phyloP scores from a whole-genome alignment of 2,888 invertebrate genomes.

The Phyto melanocephala region DNA sequence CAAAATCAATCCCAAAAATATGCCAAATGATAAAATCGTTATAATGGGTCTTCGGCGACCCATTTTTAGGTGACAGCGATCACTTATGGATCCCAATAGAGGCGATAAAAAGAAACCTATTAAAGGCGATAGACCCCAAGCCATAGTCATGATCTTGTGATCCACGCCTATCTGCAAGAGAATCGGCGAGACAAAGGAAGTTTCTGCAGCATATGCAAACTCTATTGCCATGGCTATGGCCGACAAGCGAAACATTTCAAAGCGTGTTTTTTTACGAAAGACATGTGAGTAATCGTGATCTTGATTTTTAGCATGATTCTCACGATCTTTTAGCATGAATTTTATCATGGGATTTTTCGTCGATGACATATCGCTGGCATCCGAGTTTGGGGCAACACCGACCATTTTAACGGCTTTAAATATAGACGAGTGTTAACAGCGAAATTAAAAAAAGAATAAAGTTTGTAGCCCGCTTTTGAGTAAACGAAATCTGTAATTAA shows the following conservation, averaged over 20 bases:
- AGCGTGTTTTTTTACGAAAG: slow-evolving; percentile 76
- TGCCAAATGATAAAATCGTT: slow-evolving; percentile 81
- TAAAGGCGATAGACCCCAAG: slow-evolving; percentile 79
- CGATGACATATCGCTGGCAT: slow-evolving; percentile 70
- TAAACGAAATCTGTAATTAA: slow-evolving; percentile 41
- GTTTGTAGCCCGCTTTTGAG: not conserved
- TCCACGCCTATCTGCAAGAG: slow-evolving; percentile 82
- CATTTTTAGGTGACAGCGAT: slow-evolving; percentile 80
- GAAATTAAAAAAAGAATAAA: not conserved
- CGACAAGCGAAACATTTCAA: slow-evolving; percentile 76
- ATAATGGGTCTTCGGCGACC: slow-evolving; percentile 83
- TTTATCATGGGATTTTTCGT: slow-evolving; percentile 77
- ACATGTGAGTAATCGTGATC: slow-evolving; percentile 78
- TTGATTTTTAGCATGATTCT: slow-evolving; percentile 76
- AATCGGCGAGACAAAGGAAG: slow-evolving; percentile 84
- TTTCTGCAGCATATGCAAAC: slow-evolving; percentile 84
- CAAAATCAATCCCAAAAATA: slow-evolving; percentile 81
- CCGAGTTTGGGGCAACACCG: slow-evolving; percentile 71
- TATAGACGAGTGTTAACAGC: not conserved
- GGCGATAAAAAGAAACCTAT: slow-evolving; percentile 78
- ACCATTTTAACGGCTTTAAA: slow-evolving; percentile 72
- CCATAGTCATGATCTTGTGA: slow-evolving; percentile 81
- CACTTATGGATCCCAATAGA: slow-evolving; percentile 81
- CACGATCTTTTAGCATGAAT: slow-evolving; percentile 76
- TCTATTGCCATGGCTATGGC: slow-evolving; percentile 81